Evolutionary conservation across 2,797 vertebrate species (phyloP), one percentile per base, ranked within the genome.

Genomic region (Epinephelus coioides): DNA sequence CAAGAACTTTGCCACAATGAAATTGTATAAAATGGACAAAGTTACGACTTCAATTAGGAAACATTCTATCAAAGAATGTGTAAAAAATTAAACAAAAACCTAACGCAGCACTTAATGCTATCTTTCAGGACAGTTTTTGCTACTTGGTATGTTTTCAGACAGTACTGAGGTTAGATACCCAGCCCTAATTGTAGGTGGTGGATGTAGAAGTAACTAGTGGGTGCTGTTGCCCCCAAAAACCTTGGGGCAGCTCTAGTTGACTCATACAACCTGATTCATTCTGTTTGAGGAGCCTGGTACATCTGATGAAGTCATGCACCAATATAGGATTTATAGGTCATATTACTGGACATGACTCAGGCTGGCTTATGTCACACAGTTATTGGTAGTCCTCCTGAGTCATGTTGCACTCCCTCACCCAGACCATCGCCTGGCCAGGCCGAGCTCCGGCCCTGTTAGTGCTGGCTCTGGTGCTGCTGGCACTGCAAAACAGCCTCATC

Each of bases 381-480:
- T 92, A 81, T 79, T 61, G 88, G 76, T 85, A 88, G 79, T 63
- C 65, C 53, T 82, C 78, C 83, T 91, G 85, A 89, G 85, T 93
- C 91, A 93, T 62, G 76, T 70, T 82, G 78, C 62, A 54, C 83
- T 78, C 65, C 61, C 69, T 71, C 76, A 62, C 54, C 49, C 2
- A 71, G 70, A 73, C 49, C 75, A 5, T 56, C 7, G 23, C 19
- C 46, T 46, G 18, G 62, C 81, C 72, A 67, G 78, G 66, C 79
- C 23, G 17, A 72, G 76, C 78, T 54, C 8, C 73, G 66, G 86
- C 81, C 69, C 76, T 49, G 67, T 76, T 81, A 81, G 76, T 47
- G 72, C 81, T 88, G 80, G 86, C 86, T 78, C 56, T 53, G 57
- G 56, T 44, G 73, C 81, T 85, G 82, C 84, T 81, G 86, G 88